Percentiles rank a stretch among this genome's conserved stretches.
phyloP scores from a whole-genome alignment of 2,888 invertebrate species.

The Drosophila nr. perissopoda region DNA sequence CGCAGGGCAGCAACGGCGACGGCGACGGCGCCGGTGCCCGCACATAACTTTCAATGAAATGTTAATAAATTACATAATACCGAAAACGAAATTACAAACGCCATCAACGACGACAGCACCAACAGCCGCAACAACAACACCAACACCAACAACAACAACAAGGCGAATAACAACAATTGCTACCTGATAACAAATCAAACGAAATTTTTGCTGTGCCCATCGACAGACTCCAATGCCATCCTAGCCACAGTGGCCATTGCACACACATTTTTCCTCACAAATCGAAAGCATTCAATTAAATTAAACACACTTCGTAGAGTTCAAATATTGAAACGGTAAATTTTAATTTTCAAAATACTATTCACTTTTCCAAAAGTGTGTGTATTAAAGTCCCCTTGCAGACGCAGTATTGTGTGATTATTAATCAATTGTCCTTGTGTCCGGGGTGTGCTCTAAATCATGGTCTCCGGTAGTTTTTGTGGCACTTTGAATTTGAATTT shows the following conservation, averaged over 20 bases:
- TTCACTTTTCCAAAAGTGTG: background rate
- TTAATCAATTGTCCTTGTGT: background rate
- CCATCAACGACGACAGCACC: conserved; percentile 65
- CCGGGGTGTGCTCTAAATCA: background rate
- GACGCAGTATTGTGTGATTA: background rate
- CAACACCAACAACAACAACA: conserved; percentile 18
- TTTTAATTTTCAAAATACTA: background rate
- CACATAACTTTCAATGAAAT: conserved; percentile 80
- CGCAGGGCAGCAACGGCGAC: conserved; percentile 38
- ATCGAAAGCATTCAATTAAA: background rate
- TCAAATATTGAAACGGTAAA: background rate
- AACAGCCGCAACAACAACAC: conserved; percentile 37
- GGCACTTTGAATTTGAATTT: background rate
- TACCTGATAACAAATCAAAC: conserved; percentile 75
- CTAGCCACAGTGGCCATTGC: conserved; percentile 35
- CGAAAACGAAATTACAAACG: conserved; percentile 77
- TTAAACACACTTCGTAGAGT: background rate
- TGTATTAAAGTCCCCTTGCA: background rate
- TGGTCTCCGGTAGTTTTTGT: too few species aligned
- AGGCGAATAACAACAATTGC: conserved; percentile 32
- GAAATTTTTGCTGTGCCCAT: conserved; percentile 54
- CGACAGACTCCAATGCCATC: conserved; percentile 17
- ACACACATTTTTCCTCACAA: background rate
- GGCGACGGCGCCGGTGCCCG: conserved; percentile 53
- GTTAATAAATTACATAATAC: conserved; percentile 78